Evolutionary conservation across 2,797 vertebrate genomes (phyloP).

Genomic region (Lindbergichthys nudifrons): DNA sequence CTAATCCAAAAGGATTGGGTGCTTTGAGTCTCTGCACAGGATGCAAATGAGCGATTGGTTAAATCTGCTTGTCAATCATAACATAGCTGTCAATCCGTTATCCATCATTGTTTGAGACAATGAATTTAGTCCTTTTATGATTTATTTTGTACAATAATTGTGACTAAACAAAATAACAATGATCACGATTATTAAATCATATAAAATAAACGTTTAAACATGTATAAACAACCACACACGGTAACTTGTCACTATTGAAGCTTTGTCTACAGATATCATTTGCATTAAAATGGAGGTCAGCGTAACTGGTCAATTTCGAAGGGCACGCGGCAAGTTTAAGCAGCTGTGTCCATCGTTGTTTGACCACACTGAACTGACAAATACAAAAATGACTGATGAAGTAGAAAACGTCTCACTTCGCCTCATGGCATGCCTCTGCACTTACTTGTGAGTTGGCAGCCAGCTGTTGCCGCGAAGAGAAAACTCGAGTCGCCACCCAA

Average conservation of each 20-base stretch:
- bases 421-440: slow-evolving; percentile 21
- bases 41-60: slow-evolving; percentile 79
- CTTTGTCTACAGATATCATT: not conserved
- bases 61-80: slow-evolving; percentile 81
- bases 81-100: slow-evolving; percentile 76
- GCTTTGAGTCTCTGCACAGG: slow-evolving; percentile 65
- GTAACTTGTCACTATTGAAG: not conserved
- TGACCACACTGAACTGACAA: not conserved
- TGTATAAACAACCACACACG: slow-evolving; percentile 5
- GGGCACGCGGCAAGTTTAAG: slow-evolving; percentile 47
- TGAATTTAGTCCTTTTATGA: slow-evolving; percentile 28
- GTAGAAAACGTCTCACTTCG: slow-evolving; percentile 19
- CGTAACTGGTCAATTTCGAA: slow-evolving; percentile 6
- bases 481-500: slow-evolving; percentile 48
- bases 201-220: not conserved
- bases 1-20: slow-evolving; percentile 84
- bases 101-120: slow-evolving; percentile 69
- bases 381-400: not conserved
- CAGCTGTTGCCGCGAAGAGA: slow-evolving; percentile 71
- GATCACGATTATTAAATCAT: not conserved
- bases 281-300: slow-evolving; percentile 31
- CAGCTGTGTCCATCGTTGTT: slow-evolving; percentile 15
- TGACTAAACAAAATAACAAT: not conserved
- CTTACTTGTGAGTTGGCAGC: slow-evolving; percentile 59
- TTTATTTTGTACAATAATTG: not conserved